A percentile compares a stretch with the other conserved stretches of the same genome.
Conservation (phyloP, 2,113 vertebrate species). For the Neopipo cinnamomea region DNA sequence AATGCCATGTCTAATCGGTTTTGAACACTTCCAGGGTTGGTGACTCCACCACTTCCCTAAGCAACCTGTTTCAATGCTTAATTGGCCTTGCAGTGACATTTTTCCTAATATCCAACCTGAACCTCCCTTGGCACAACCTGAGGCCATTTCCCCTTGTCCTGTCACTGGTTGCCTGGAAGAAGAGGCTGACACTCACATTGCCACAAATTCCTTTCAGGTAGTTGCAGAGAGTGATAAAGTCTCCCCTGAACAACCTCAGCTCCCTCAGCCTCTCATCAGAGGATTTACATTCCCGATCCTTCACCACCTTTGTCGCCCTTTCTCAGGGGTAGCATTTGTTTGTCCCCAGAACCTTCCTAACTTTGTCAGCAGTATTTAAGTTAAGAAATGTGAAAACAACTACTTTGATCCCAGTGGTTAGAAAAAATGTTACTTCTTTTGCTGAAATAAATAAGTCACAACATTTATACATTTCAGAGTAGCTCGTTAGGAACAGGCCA, state of each 20-base stretch:
- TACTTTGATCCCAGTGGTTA: not conserved
- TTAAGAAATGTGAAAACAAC: not conserved
- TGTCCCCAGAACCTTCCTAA: not conserved
- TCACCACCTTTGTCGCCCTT: not conserved
- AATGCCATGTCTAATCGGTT: accelerated
- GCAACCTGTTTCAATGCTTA: not conserved
- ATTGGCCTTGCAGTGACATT: not conserved
- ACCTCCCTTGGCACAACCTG: not conserved
- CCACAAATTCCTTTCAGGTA: not conserved
- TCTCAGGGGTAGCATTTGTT: not conserved
- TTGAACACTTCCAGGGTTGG: not conserved
- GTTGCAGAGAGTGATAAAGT: not conserved
- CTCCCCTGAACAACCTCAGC: not conserved
- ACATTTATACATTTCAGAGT: not conserved
- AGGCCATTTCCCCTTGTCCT: not conserved
- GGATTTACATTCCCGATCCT: not conserved
- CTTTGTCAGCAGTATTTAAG: not conserved
- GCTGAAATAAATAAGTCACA: not conserved
- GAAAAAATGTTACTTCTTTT: not conserved
- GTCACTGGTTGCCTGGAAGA: not conserved
- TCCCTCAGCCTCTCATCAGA: not conserved
- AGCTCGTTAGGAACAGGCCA: not conserved
- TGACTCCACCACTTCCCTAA: not conserved
- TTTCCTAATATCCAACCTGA: not conserved
- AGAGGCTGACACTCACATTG: accelerated